Evolutionary conservation across 2,797 vertebrate species (phyloP), one percentile per base, ranked within the genome.

Genomic region (Mus caroli): DNA sequence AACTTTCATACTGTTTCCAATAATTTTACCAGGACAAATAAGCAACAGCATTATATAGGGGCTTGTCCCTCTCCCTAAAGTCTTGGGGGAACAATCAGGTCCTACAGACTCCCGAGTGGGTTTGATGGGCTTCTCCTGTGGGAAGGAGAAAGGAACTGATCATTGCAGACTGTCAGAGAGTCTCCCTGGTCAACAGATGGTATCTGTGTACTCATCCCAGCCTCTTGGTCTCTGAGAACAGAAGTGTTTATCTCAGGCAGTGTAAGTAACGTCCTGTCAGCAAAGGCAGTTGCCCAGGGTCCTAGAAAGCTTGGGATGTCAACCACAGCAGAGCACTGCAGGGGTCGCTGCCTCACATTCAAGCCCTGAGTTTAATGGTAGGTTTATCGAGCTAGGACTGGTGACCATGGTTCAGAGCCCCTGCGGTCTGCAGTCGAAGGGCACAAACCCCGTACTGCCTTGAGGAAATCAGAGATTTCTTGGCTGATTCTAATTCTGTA

Each of bases 401-500:
- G 52, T 90, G 76, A 34, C 80, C 7, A 3, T 62, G 88, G 52
- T 43, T 67, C 22, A 22, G 34, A 40, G 37, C 80, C 79, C 56
- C 83, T 94, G 64, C 67, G 31, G 67, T 58, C 80, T 56, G 9
- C n/a, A 77, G 67, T 95, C 14, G 43, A 79, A 92, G 79, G 80
- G 93, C 69, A 56, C 58, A 13, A 96, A 24, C 28, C 28, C 84
- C 20, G 3, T 34, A 22, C 31, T 92, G 91, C 60, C 85, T 94
- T 31, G 3, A 87, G 95, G 77, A 75, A 92, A 69, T 79, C 52
- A 84, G 43, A 96, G 54, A 93, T 85, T 92, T 95, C 43, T 50
- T 93, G 46, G 60, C 67, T 89, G 56, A 94, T 94, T 96, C 80
- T 92, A 64, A 95, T 92, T 91, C 78, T 76, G 28, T 86, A 92